Percentiles rank a stretch among this genome's conserved stretches.
Conservation (phyloP, 2,113 vertebrate species). For the Festucalex cinctus region DNA sequence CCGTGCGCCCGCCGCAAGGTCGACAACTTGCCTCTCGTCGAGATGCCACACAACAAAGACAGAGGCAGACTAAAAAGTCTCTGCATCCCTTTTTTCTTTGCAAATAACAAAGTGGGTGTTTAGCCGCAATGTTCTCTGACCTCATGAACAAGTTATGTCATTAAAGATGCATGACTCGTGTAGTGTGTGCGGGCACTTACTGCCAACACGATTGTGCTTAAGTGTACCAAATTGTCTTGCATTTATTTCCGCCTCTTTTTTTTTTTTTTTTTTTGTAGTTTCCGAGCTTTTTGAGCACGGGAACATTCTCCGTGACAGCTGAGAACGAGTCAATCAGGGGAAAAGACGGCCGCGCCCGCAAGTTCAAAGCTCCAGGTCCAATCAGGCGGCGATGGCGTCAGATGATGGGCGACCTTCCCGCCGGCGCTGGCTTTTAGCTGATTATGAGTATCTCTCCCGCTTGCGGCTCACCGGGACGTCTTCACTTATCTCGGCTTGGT, state of each 20-base stretch:
- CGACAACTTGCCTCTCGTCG: conserved; percentile 54
- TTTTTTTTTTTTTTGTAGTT: neutral
- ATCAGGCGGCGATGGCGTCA: conserved; percentile 2
- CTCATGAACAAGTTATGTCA: conserved; percentile 23
- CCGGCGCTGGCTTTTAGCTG: conserved; percentile 13
- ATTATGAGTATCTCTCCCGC: conserved; percentile 35
- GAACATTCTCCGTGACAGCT: conserved; percentile 1
- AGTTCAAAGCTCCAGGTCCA: neutral
- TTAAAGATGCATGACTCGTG: conserved; percentile 35
- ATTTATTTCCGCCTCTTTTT: neutral
- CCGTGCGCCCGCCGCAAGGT: conserved; percentile 53
- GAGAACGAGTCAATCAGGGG: conserved; percentile 20
- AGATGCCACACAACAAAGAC: conserved; percentile 38
- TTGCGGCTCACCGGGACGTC: conserved; percentile 19
- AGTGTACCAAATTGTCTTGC: neutral
- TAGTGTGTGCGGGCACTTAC: neutral
- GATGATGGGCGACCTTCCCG: conserved; percentile 7
- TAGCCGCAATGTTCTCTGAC: conserved; percentile 24
- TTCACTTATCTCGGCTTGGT: conserved; percentile 37
- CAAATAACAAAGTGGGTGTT: conserved; percentile 27
- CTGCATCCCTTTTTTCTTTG: neutral
- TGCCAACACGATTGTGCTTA: neutral
- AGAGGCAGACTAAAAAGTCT: conserved; percentile 20
- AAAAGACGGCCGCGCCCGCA: neutral
- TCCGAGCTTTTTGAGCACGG: neutral